Conservation (phyloP, 2,888 invertebrate genomes). For the Andrena praecox region DNA sequence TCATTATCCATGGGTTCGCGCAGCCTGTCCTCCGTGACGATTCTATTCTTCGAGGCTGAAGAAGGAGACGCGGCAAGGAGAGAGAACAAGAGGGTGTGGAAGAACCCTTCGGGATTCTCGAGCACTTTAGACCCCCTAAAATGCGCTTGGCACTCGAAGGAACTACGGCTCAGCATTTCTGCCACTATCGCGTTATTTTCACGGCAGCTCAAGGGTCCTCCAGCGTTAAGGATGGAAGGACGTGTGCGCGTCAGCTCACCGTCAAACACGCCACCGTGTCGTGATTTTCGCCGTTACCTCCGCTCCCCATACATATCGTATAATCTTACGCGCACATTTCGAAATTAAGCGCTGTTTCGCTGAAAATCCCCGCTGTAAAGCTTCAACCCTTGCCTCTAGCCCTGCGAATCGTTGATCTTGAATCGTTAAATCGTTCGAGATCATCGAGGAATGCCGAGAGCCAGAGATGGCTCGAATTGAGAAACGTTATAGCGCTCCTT, state of each 20-base stretch:
- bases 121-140: conserved; percentile 66
- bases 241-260: conserved; percentile 56
- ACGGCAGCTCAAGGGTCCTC: conserved; percentile 58
- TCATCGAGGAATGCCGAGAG: background rate
- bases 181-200: conserved; percentile 73
- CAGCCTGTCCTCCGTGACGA: conserved; percentile 43
- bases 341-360: background rate
- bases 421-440: background rate
- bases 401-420: background rate
- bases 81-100: conserved; percentile 36
- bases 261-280: conserved; percentile 22
- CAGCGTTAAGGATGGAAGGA: conserved; percentile 35
- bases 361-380: background rate
- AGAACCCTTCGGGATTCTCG: conserved; percentile 58
- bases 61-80: conserved; percentile 17
- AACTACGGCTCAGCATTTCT: conserved; percentile 71
- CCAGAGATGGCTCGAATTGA: background rate
- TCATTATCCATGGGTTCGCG: conserved; percentile 49
- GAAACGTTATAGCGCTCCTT: background rate
- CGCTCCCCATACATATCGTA: background rate
- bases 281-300: conserved; percentile 27
- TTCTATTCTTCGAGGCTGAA: conserved; percentile 40
- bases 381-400: no score
- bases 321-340: background rate
- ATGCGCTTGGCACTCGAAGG: conserved; percentile 62